A percentile compares a stretch with the other conserved stretches of the same genome.
These are phyloP conservation scores for Zeugodacus cucurbitae DNA, from an alignment of 1,140 invertebrate species.

Conservation along the genomic window DNA sequence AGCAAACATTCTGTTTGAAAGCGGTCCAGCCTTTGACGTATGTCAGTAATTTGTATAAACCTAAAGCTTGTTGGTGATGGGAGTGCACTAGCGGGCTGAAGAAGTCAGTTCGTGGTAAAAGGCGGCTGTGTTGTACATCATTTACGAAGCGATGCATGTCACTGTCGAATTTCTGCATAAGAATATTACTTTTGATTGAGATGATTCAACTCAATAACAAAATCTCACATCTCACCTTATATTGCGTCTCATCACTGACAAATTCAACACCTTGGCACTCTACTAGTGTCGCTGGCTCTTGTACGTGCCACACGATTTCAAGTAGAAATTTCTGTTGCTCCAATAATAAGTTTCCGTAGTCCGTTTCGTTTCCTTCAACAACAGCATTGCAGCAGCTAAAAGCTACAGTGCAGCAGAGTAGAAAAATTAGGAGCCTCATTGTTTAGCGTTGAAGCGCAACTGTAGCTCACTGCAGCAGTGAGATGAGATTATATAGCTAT, in stretches of 20 bases:
- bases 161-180: not conserved
- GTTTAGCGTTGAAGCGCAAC: not conserved
- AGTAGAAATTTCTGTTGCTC: not conserved
- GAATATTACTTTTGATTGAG: not conserved
- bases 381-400: not conserved
- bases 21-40: slow-evolving; percentile 73
- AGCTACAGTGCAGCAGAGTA: not conserved
- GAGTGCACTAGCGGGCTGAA: slow-evolving; percentile 71
- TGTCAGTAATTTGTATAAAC: slow-evolving; percentile 74
- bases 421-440: not conserved
- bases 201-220: not conserved
- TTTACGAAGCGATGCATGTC: not conserved
- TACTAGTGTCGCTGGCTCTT: not conserved
- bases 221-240: not conserved
- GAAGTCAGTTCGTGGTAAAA: slow-evolving; percentile 69
- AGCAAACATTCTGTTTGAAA: slow-evolving; percentile 71
- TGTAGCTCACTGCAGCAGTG: not conserved
- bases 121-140: not conserved
- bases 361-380: not conserved
- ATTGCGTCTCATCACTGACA: not conserved
- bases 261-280: not conserved
- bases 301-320: not conserved
- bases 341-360: not conserved
- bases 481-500: not conserved
- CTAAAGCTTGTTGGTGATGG: slow-evolving; percentile 70